phyloP scores from a whole-genome alignment of 2,888 invertebrate species.

The Pollenia labialis region DNA sequence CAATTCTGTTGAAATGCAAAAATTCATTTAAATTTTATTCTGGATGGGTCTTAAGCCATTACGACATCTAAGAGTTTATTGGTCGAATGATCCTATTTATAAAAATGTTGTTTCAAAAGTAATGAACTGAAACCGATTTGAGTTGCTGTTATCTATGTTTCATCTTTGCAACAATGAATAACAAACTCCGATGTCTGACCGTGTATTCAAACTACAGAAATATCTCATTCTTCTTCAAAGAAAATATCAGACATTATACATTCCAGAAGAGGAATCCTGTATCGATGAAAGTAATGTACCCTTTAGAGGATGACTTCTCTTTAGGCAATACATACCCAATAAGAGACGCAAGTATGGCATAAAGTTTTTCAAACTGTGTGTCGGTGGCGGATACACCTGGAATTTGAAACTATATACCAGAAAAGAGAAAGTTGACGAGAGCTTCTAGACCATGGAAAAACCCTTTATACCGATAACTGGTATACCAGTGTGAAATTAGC shows the following conservation, averaged over 20 bases:
- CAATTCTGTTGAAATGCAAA: slow-evolving; percentile 17
- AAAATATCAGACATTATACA: slow-evolving; percentile 31
- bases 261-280: slow-evolving; percentile 29
- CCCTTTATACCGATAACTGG: slow-evolving; percentile 33
- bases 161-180: too few relatives aligned
- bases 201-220: too few relatives aligned
- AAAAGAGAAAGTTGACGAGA: slow-evolving; percentile 28
- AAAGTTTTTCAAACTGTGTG: slow-evolving; percentile 32
- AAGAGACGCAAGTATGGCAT: slow-evolving; percentile 30
- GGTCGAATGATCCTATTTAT: slow-evolving; percentile 17
- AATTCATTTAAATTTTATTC: slow-evolving; percentile 10
- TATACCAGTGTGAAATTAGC: slow-evolving; percentile 18
- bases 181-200: slow-evolving; percentile 22
- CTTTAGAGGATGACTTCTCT: not conserved
- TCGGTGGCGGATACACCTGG: slow-evolving; percentile 23
- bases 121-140: slow-evolving; percentile 33
- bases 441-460: slow-evolving; percentile 28
- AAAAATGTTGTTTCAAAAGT: slow-evolving; percentile 29
- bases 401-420: slow-evolving; percentile 17
- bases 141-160: slow-evolving; percentile 39
- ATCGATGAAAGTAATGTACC: slow-evolving; percentile 39
- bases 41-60: slow-evolving; percentile 21
- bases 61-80: slow-evolving; percentile 16
- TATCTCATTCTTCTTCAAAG: slow-evolving; percentile 22
- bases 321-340: slow-evolving; percentile 20